Evolutionary conservation across 2,888 invertebrate genomes (phyloP).

Genomic region (Andrena trimmerana): DNA sequence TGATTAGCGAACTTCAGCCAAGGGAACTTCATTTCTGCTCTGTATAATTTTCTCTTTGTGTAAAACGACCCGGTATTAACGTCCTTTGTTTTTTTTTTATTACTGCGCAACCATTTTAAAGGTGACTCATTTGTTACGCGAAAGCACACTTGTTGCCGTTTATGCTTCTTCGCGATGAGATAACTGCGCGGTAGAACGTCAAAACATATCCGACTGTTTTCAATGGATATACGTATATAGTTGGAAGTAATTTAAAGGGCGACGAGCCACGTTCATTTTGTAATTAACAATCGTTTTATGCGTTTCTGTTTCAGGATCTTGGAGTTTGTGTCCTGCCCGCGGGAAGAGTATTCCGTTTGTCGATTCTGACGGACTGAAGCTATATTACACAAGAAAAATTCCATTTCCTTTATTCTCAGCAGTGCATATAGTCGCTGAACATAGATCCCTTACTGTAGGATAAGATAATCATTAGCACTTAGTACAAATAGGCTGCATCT

Average conservation of each 20-base stretch:
- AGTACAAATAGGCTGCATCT: conserved; percentile 38
- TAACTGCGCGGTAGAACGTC: background rate
- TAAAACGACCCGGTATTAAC: background rate
- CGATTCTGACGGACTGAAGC: conserved; percentile 29
- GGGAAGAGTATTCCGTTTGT: conserved; percentile 27
- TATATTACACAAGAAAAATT: conserved; percentile 22
- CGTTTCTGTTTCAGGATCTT: conserved; percentile 46
- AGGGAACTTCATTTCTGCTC: background rate
- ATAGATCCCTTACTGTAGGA: conserved; percentile 34
- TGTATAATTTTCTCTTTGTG: background rate
- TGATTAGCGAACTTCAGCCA: background rate
- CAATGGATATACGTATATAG: too few species aligned
- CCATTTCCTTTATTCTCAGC: conserved; percentile 32
- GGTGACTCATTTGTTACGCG: conserved; percentile 56
- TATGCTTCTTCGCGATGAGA: background rate
- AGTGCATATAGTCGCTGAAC: conserved; percentile 65
- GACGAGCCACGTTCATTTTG: background rate
- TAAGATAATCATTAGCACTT: conserved; percentile 55
- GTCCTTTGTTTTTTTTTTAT: conserved; percentile 33
- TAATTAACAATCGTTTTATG: background rate
- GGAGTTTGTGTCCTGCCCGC: conserved; percentile 11
- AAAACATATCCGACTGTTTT: background rate
- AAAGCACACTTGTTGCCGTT: conserved; percentile 27
- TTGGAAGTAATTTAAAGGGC: too few species aligned
- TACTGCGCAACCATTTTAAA: conserved; percentile 44